Evolutionary conservation across 2,113 vertebrate species (phyloP).

Genomic region (Pollimyrus isidori): DNA sequence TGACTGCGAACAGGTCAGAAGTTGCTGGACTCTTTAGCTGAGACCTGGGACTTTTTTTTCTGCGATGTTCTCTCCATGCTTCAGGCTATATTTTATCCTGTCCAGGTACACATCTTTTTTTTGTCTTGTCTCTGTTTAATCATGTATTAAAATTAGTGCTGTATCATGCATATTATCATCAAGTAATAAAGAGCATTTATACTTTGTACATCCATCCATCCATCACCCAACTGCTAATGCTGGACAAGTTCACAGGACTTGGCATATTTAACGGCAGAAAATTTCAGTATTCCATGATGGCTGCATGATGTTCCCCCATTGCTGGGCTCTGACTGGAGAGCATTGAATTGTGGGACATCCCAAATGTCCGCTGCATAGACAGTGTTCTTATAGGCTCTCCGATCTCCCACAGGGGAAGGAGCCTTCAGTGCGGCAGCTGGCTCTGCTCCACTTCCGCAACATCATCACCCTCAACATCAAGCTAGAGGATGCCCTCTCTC

Average conservation of each 20-base stretch:
- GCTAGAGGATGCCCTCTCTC: constrained; percentile 79
- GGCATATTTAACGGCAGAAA: neutral
- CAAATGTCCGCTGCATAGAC: neutral
- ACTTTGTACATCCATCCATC: neutral
- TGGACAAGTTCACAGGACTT: neutral
- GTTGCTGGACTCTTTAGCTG: constrained; percentile 87
- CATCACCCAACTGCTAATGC: neutral
- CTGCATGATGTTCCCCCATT: neutral
- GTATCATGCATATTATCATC: neutral
- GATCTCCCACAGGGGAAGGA: constrained; percentile 66
- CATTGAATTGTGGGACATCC: neutral
- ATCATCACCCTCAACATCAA: constrained; percentile 86
- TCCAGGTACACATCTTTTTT: constrained; percentile 69
- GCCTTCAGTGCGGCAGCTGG: constrained; percentile 77
- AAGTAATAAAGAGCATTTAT: neutral
- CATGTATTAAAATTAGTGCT: too few species aligned
- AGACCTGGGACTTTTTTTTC: constrained; percentile 98
- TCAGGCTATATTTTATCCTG: constrained; percentile 94
- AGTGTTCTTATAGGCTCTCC: neutral
- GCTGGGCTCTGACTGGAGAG: neutral
- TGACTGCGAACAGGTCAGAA: constrained; percentile 76
- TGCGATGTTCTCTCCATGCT: constrained; percentile 89
- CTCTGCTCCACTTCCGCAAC: constrained; percentile 85
- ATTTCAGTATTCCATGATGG: neutral
- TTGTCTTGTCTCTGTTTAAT: neutral